A percentile compares a stretch with the other conserved stretches of the same genome.
Evolutionary conservation across 1,140 invertebrate species (phyloP).

Genomic region (Eubasilissa regina): DNA sequence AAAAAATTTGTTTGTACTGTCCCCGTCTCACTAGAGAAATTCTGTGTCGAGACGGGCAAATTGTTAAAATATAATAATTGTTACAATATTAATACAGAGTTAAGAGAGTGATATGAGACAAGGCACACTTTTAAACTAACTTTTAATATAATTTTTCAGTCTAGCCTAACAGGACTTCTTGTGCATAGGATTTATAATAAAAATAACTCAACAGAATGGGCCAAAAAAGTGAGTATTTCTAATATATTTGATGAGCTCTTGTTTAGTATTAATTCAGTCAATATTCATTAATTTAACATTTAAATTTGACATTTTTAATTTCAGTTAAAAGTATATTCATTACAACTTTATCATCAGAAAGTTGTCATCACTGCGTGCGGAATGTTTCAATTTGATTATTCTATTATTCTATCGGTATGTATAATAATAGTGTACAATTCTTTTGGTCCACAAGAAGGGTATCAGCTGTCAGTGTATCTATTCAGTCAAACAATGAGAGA

Average conservation of each 20-base stretch:
- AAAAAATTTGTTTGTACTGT: too few species aligned
- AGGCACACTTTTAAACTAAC: not conserved
- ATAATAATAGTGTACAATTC: too few species aligned
- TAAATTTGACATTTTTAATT: conserved; percentile 2
- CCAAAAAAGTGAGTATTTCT: conserved; percentile 4
- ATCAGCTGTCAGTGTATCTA: too few species aligned
- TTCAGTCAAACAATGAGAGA: too few species aligned
- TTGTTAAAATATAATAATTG: too few species aligned
- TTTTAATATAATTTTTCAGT: conserved; percentile 11
- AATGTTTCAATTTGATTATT: conserved; percentile 47
- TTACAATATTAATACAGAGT: too few species aligned
- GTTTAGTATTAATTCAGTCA: not conserved
- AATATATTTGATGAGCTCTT: not conserved
- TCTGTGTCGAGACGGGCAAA: too few species aligned
- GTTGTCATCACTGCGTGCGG: conserved; percentile 39
- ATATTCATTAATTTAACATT: conserved; percentile 3
- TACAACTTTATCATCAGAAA: conserved; percentile 47
- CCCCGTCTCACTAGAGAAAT: too few species aligned
- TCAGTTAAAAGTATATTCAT: conserved; percentile 49
- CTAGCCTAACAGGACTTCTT: conserved; percentile 16
- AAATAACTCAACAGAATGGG: conserved; percentile 8
- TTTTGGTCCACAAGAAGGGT: too few species aligned
- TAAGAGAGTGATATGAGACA: too few species aligned
- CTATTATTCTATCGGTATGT: conserved; percentile 42
- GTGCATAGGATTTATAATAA: conserved; percentile 21